Base-by-base conservation (phyloP, 1,140 invertebrate genomes). In the Stegodyphus mimosarum region DNA sequence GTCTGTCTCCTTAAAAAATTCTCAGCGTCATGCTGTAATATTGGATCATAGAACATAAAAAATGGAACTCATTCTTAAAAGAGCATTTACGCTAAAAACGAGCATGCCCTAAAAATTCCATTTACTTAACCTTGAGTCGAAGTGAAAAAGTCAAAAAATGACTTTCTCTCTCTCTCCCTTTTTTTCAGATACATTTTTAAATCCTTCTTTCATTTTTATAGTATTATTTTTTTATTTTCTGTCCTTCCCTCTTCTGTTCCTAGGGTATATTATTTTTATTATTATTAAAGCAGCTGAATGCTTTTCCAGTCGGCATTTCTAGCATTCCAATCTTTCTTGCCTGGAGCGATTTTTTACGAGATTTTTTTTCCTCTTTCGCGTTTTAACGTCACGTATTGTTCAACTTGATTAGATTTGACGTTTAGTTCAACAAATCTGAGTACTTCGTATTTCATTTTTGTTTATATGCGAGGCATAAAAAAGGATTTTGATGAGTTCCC, bases 31-130 rank as follows among this genome's bases (percentile, higher is more conserved):
- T 60, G 9, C 5, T 60, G 0, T 60, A 5, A 60, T 11, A 60
- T 13, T 6, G 69, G 77, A 70, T 70, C 53, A 71, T 7, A 71
- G 15, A 48, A 60, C 33, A 18, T 67, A 69, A 76, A 80, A 63
- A 80, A 70, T n/a, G 7, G 48, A 13, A 50, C 13, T 69, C 66
- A 71, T 80, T 80, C 53, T 80, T 80, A 80, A 80, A 79, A 80
- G 67, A 71, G 52, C 69, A 80, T 80, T 80, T 80, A n/a, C 69
- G 52, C 33, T 50, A 10, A 50, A 63, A 80, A 80, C 67, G 78
- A 80, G 69, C 18, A 2, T 71, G 78, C 78, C 69, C 67, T 80
- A 71, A 80, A 80, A 80, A 80, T 80, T 80, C 78, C 78, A 80
- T 70, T 80, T 80, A 80, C 52, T 80, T 80, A 80, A 80, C 78